Conservation (phyloP, 2,888 invertebrate species). For the Alloscopus bannaensis region DNA sequence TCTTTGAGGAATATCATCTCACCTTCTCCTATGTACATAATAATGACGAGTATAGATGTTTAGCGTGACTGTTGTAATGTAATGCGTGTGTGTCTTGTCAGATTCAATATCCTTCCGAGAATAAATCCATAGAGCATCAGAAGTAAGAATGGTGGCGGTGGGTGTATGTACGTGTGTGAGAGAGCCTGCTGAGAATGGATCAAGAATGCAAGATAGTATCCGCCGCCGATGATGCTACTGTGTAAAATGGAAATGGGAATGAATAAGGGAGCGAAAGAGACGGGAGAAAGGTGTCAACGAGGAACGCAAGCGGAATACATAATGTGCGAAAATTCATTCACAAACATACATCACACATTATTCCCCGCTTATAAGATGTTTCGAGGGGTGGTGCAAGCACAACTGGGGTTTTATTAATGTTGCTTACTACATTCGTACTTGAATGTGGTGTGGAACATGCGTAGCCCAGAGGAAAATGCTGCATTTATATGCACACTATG, state of each 20-base stretch:
- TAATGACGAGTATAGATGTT: not conserved
- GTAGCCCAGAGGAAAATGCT: no score
- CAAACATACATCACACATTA: conserved; percentile 17
- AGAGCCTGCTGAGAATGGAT: conserved; percentile 15
- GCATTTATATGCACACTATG: no score
- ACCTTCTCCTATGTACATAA: not conserved
- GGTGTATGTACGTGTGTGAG: not conserved
- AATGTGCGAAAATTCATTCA: conserved; percentile 53
- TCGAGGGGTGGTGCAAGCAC: no score
- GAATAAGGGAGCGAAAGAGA: conserved; percentile 32
- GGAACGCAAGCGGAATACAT: conserved; percentile 53
- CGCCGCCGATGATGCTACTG: not conserved
- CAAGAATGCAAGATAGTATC: conserved; percentile 34
- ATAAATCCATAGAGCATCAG: conserved; percentile 38
- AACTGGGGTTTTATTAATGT: no score
- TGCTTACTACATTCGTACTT: no score
- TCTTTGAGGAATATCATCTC: conserved; percentile 14
- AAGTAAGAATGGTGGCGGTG: no score
- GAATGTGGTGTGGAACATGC: no score
- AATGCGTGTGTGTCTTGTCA: not conserved
- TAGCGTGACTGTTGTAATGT: not conserved
- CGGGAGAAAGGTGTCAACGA: conserved; percentile 60
- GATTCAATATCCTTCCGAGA: conserved; percentile 29
- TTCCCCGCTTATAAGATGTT: not conserved
- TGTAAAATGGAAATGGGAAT: conserved; percentile 46